Evolutionary conservation across 2,113 vertebrate species (phyloP).

Genomic region (Cynopterus brachyotis): DNA sequence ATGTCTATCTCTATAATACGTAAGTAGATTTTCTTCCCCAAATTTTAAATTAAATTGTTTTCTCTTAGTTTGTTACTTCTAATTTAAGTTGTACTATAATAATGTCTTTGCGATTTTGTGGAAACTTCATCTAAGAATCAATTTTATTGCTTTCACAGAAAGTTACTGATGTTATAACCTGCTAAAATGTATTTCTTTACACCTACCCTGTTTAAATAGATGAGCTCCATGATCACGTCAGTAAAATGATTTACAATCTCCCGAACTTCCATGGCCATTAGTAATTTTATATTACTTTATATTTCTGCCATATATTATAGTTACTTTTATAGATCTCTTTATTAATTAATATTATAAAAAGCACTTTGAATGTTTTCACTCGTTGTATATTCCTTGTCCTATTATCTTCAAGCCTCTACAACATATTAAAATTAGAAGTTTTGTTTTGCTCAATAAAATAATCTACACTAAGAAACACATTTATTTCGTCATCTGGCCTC

Average conservation of each 20-base stretch:
- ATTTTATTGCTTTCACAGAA: background rate
- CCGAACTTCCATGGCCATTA: background rate
- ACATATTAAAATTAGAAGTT: background rate
- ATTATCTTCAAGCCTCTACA: background rate
- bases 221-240: background rate
- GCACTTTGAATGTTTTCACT: background rate
- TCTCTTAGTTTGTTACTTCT: background rate
- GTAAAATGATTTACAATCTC: background rate
- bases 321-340: background rate
- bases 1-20: background rate
- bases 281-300: conserved; percentile 11
- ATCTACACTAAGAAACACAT: background rate
- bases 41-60: background rate
- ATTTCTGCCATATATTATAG: background rate
- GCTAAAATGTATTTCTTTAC: background rate
- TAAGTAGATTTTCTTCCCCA: background rate
- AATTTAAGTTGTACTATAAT: background rate
- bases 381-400: background rate
- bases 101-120: background rate
- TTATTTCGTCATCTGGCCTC: background rate
- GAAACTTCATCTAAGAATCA: background rate
- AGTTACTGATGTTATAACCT: background rate
- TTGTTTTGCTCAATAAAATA: background rate
- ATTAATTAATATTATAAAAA: background rate
- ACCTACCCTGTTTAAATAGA: background rate